Evolutionary conservation across 2,888 invertebrate genomes (phyloP).

Genomic region (Callyntrura guangdongensis): DNA sequence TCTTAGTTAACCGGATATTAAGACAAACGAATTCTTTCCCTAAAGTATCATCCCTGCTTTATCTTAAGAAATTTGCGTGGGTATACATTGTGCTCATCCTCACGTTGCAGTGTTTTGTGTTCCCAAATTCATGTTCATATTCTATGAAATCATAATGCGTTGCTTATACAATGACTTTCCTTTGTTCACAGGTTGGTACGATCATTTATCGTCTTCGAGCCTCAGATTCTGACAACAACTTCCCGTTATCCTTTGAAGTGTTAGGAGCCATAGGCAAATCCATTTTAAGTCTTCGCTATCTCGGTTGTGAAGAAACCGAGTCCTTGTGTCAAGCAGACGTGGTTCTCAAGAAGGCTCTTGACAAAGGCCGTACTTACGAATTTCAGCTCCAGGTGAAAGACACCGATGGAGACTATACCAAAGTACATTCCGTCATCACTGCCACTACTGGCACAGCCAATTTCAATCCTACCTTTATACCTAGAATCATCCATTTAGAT

Average conservation of each 20-base stretch:
- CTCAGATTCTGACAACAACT: slow-evolving; percentile 95
- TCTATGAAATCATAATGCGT: slow-evolving; percentile 21
- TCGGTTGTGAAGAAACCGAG: slow-evolving; percentile 94
- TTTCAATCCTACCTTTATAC: slow-evolving; percentile 81
- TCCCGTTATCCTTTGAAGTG: slow-evolving; percentile 93
- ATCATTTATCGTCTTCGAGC: slow-evolving; percentile 95
- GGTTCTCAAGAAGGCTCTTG: slow-evolving; percentile 91
- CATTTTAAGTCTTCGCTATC: slow-evolving; percentile 92
- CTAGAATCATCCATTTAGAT: slow-evolving; percentile 82
- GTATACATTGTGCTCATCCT: no score
- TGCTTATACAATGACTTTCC: slow-evolving; percentile 37
- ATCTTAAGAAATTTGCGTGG: no score
- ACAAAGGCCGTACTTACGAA: slow-evolving; percentile 87
- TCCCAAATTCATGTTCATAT: slow-evolving; percentile 7
- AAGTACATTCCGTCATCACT: slow-evolving; percentile 92
- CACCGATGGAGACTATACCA: slow-evolving; percentile 91
- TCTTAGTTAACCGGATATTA: no score
- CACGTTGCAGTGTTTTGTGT: neutral
- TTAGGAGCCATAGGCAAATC: slow-evolving; percentile 91
- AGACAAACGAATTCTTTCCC: no score
- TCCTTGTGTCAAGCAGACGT: slow-evolving; percentile 96
- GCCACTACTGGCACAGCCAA: slow-evolving; percentile 92
- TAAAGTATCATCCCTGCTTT: no score
- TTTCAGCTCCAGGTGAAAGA: slow-evolving; percentile 87
- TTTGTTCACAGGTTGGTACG: slow-evolving; percentile 88